These are phyloP conservation scores for Drosophila funebris DNA, from an alignment of 1,140 invertebrate genomes.

Conservation along the genomic window DNA sequence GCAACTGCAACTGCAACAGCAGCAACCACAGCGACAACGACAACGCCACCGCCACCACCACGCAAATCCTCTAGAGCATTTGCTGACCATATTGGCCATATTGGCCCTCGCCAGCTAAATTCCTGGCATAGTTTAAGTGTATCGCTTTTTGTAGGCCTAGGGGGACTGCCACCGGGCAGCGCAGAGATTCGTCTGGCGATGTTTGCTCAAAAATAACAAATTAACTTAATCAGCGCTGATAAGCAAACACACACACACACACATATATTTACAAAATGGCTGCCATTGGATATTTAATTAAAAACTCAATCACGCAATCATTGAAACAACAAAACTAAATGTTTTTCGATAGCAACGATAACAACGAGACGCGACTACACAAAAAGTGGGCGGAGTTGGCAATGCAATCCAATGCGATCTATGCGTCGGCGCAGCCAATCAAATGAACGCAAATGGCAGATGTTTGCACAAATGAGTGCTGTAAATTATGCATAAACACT, in stretches of 20 bases:
- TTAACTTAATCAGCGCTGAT: constrained; percentile 76
- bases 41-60: constrained; percentile 39
- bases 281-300: constrained; percentile 44
- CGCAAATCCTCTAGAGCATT: constrained; percentile 81
- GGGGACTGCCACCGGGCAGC: constrained; percentile 6
- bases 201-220: constrained; percentile 60
- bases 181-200: constrained; percentile 2
- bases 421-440: constrained; percentile 63
- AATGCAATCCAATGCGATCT: constrained; percentile 44
- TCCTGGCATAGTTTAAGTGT: constrained; percentile 79
- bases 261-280: constrained; percentile 30
- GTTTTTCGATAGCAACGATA: not conserved
- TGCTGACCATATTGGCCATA: constrained; percentile 66
- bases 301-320: constrained; percentile 64
- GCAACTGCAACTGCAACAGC: not conserved
- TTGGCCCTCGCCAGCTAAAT: constrained; percentile 56
- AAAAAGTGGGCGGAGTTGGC: constrained; percentile 33
- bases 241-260: constrained; percentile 38
- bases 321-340: not conserved
- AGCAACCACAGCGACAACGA: not conserved
- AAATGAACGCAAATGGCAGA: constrained; percentile 49
- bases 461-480: constrained; percentile 34
- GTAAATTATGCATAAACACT: constrained; percentile 63
- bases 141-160: constrained; percentile 64
- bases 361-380: not conserved